Evolutionary conservation across 2,797 vertebrate species (phyloP), one percentile per base, ranked within the genome.

Genomic region (Lophotriccus pileatus): DNA sequence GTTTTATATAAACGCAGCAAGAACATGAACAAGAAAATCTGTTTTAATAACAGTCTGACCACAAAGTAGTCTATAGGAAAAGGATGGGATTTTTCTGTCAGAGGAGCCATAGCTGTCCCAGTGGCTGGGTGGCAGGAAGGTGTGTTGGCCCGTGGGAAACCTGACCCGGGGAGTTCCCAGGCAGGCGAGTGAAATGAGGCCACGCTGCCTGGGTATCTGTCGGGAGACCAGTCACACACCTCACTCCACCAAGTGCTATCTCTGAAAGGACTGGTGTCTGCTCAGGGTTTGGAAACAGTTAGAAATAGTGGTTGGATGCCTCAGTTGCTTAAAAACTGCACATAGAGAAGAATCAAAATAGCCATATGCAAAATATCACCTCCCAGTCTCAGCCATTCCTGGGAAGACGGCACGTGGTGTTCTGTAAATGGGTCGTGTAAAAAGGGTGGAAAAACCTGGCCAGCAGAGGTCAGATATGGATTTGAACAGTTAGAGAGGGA

Each of bases 61-160:
- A 89, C 88, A 67, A 69, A 58, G 66, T n/a, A 62, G 59, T 69
- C 78, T 50, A 3, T 44, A 49, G 75, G 64, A 50, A 52, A 60
- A 83, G 68, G 68, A 43, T 73, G 50, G 7, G 15, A 75, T 90
- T 81, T 64, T 60, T 14, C 76, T 87, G 81, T 39, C 89, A 66
- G 30, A 1, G 6, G 32, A 89, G 85, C 50, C 1, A 0, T 36
- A 17, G 78, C 87, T 93, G 90, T 91, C 74, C 20, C 14, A 0
- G 75, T 88, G 95, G 78, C 81, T 78, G 83, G 79, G 70, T 95
- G 90, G 79, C 89, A 91, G 27, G 12, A 75, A 95, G 87, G 82
- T 95, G 93, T 90, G 84, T 8, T 88, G 89, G 55, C 43, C 76
- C 62, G 66, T 97, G 97, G 96, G 96, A 97, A 97, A 94, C 74